A percentile compares a stretch with the other conserved stretches of the same genome.
phyloP scores from a whole-genome alignment of 2,113 vertebrate genomes.

The Cricetomys ansorgei region DNA sequence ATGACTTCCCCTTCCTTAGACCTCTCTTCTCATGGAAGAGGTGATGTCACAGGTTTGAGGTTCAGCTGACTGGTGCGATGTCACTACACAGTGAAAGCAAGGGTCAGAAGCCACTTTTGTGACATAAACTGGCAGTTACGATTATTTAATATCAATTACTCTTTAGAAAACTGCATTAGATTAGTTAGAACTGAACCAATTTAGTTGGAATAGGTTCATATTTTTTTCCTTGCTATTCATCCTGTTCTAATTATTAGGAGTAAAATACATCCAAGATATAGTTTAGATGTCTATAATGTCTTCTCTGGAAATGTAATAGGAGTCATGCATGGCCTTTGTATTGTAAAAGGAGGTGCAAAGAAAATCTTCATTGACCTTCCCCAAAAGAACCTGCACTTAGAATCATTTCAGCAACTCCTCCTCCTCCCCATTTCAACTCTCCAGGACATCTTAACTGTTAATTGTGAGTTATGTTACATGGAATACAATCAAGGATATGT shows the following conservation, averaged over 20 bases:
- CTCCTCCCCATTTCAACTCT: background rate
- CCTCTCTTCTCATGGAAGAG: constrained; percentile 78
- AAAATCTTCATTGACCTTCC: constrained; percentile 40
- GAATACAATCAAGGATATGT: background rate
- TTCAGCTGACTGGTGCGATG: constrained; percentile 82
- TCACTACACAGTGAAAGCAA: constrained; percentile 84
- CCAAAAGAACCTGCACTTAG: background rate
- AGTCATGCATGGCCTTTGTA: constrained; percentile 32
- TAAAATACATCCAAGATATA: constrained; percentile 83
- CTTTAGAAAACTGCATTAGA: constrained; percentile 84
- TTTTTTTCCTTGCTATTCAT: constrained; percentile 84
- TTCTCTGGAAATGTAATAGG: constrained; percentile 45
- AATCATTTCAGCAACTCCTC: background rate
- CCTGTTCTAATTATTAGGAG: constrained; percentile 84
- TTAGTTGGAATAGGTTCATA: constrained; percentile 82
- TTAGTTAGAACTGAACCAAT: constrained; percentile 80
- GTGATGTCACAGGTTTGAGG: constrained; percentile 86
- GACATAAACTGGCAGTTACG: constrained; percentile 88
- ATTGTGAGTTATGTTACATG: constrained; percentile 21
- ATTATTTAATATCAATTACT: constrained; percentile 90
- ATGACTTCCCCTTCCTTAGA: background rate
- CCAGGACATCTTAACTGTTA: constrained; percentile 14
- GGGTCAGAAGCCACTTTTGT: constrained; percentile 86
- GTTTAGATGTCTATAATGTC: constrained; percentile 83
- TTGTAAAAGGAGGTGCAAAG: background rate